Conservation (phyloP, 2,888 invertebrate genomes). For the Drosophila pullipes region DNA sequence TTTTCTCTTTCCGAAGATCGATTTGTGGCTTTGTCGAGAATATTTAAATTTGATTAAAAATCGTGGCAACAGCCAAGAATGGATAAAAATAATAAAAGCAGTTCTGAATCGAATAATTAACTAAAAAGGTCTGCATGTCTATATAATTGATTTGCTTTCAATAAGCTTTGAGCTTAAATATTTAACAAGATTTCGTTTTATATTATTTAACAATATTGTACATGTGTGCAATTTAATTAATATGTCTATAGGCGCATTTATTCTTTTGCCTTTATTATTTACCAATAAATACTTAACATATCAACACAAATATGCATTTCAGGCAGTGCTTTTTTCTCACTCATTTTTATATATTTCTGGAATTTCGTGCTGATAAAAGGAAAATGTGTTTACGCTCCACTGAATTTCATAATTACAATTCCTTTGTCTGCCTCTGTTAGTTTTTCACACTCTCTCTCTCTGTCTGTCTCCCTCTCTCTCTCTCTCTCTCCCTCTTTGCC, state of each 20-base stretch:
- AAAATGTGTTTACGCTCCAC: conserved; percentile 38
- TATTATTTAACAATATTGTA: background rate
- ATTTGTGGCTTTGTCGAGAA: background rate
- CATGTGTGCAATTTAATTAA: background rate
- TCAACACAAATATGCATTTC: conserved; percentile 52
- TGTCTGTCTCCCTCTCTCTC: background rate
- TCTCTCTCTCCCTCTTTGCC: too few species aligned
- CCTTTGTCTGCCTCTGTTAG: conserved; percentile 9
- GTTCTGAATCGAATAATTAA: background rate
- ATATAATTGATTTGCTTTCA: background rate
- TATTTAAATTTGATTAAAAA: background rate
- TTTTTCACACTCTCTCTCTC: background rate
- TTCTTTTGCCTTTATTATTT: conserved; percentile 27
- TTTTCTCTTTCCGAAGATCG: conserved; percentile 8
- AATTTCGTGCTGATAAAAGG: conserved; percentile 46
- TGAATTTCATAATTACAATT: conserved; percentile 60
- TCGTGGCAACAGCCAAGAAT: background rate
- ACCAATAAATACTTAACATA: conserved; percentile 1
- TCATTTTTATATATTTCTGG: conserved; percentile 13
- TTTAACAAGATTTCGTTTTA: background rate
- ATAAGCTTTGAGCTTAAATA: background rate
- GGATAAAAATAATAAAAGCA: background rate
- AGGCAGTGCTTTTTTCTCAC: conserved; percentile 26
- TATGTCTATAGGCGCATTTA: conserved; percentile 8
- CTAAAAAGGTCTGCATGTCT: background rate